These are phyloP conservation scores for Scylla paramamosain DNA, from an alignment of 1,140 invertebrate genomes.

Conservation along the genomic window DNA sequence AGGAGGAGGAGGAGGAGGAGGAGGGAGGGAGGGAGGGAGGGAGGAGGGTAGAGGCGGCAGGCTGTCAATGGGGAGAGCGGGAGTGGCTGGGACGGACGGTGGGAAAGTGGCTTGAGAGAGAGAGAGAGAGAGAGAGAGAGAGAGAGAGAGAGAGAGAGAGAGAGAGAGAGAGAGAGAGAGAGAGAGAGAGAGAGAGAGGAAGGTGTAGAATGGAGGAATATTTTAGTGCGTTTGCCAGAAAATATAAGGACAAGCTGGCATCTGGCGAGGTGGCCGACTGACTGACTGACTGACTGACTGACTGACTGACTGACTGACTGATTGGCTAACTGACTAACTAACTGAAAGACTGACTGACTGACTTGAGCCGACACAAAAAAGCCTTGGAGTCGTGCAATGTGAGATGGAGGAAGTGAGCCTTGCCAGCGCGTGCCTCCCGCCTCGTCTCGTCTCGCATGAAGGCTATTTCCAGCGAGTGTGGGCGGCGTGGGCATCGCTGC, in stretches of 20 bases:
- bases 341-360: no score
- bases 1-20: neutral
- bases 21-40: neutral
- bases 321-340: no score
- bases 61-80: neutral
- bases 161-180: neutral
- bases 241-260: no score
- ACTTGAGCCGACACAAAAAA: no score
- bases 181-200: conserved; percentile 13
- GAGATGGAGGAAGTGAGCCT: no score
- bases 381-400: no score
- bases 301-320: neutral
- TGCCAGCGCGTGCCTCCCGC: no score
- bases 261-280: neutral
- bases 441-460: no score
- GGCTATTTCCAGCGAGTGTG: no score
- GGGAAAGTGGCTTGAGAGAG: neutral
- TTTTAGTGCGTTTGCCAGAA: neutral
- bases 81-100: neutral
- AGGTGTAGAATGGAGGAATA: neutral
- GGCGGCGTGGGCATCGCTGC: no score
- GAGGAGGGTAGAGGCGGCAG: neutral
- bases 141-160: neutral
- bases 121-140: neutral
- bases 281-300: neutral